Evolutionary conservation across 2,113 vertebrate species (phyloP), one percentile per base, ranked within the genome.

Genomic region (Leiothrix lutea): DNA sequence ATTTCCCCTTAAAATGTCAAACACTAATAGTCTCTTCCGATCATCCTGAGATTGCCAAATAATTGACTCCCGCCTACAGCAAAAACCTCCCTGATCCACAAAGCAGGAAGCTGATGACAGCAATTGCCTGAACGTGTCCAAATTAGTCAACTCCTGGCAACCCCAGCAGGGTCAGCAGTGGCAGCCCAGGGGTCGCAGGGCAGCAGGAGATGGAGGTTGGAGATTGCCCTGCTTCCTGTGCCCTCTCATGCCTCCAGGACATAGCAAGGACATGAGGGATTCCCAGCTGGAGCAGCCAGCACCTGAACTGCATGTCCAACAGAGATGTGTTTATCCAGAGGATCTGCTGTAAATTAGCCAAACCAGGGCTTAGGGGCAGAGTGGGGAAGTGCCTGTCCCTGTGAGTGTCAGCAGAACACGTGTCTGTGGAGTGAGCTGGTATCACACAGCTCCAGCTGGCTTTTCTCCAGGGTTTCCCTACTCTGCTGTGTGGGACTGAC

Each of bases 1-100:
- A 97, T 97, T 97, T 97, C 96, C 96, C 88, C 95, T 92, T 72
- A 88, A 96, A 92, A 95, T 73, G 92, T 96, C 90, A 96, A 96
- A 78, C 79, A 73, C 92, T 95, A 95, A 97, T 96, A 95, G 90
- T 94, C 73, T 64, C 92, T 97, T 95, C 95, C 92, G 85, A 95
- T 94, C 91, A 80, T 96, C 94, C 95, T 21, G 33, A 95, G 92
- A 95, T 97, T 97, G 87, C 96, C 84, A 92, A 94, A 91, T 97
- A 96, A 97, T 97, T 97, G 96, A 97, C 96, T 97, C 92, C 91
- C 0, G 92, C 95, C 95, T 94, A 96, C 94, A 94, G 75, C 96
- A 95, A 96, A 96, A 95, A 84, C 90, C 94, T 95, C 93, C 94
- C 96, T 48, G 93, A 94, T 96, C 80, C 88, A 89, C 93, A 93